Conservation (phyloP, 2,113 vertebrate genomes). For the Orcinus orca region DNA sequence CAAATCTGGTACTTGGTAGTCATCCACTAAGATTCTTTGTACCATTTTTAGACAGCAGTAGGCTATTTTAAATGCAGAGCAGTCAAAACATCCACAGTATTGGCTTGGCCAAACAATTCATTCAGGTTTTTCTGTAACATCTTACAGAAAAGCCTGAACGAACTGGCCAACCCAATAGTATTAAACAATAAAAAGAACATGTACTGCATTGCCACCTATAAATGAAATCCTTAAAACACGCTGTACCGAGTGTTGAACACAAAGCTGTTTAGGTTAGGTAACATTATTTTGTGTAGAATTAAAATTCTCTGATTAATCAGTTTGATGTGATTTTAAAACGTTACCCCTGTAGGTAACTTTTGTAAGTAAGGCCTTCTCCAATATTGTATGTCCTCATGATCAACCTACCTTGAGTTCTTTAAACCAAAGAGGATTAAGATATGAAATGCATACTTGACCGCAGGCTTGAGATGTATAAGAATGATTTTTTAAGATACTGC, state of each 20-base stretch:
- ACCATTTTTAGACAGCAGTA: conserved; percentile 33
- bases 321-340: background rate
- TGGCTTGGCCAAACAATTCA: too few species aligned
- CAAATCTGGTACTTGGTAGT: background rate
- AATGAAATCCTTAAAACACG: background rate
- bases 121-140: too few species aligned
- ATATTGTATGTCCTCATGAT: background rate
- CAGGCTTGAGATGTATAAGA: background rate
- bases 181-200: conserved; percentile 33
- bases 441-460: conserved; percentile 14
- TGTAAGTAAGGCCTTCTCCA: background rate
- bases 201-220: background rate
- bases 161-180: background rate
- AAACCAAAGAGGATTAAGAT: conserved; percentile 42
- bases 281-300: background rate
- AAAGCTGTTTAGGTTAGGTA: background rate
- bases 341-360: background rate
- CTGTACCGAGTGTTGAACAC: background rate
- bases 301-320: background rate
- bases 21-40: conserved; percentile 12
- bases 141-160: too few species aligned
- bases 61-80: conserved; percentile 31
- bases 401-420: conserved; percentile 17
- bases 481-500: background rate
- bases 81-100: background rate